Evolutionary conservation across 2,888 invertebrate genomes (phyloP), one percentile per base, ranked within the genome.

Genomic region (Linnaemya tessellans): DNA sequence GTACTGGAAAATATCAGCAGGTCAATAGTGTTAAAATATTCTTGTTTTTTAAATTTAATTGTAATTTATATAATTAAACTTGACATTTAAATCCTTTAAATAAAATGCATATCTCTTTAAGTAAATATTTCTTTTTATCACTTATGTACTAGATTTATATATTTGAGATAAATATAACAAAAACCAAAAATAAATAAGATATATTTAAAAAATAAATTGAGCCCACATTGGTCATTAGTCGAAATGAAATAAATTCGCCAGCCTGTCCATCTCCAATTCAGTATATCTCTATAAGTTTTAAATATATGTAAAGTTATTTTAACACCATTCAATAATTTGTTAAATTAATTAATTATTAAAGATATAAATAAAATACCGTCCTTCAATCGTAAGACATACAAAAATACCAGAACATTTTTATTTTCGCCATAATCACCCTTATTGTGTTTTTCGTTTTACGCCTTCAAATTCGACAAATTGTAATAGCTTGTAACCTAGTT

Each of bases 321-420:
- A 77, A 67, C 46, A 67, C 49, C 56, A 58, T 67, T 67, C 35
- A 58, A 67, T 43, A 67, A 46, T 77, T 67, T 77, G 67, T 77
- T 77, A 77, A 77, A 58, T 77, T 67, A 67, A 58, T 58, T 67
- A 46, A 51, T 46, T 38, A 38, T 38, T 38, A 46, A 77, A 56
- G 15, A 43, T 77, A 46, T 67, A 67, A 77, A 77, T 67, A 77
- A 77, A 77, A 67, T 77, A 77, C 77, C 77, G 77, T 77, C 77
- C 77, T 77, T 67, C 77, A 77, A 77, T 49, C 58, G 46, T 67
- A 77, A 77, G 58, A 77, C 65, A 56, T 56, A 67, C 56, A 43
- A 9, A 73, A 68, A 38, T 20, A 38, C 20, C 9, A 68, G 7
- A 46, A 9, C 22, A 49, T 18, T 68, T 68, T 68, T 68, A 38